phyloP scores from a whole-genome alignment of 2,888 invertebrate genomes.

The Tiphia femorata region DNA sequence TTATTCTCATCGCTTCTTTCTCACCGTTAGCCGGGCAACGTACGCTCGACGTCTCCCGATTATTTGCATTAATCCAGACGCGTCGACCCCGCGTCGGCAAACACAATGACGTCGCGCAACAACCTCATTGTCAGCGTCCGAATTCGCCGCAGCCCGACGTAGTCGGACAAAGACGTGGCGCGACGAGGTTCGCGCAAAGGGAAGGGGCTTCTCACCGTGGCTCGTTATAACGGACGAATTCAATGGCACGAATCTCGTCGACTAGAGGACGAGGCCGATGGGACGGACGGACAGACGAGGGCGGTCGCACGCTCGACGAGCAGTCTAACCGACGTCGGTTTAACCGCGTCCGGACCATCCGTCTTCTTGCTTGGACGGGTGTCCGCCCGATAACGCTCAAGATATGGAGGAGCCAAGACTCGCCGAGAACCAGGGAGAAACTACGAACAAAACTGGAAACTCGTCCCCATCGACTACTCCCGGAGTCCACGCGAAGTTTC shows the following conservation, averaged over 20 bases:
- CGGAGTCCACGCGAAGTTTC: too few relatives aligned
- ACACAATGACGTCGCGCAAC: too few relatives aligned
- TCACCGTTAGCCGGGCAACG: too few relatives aligned
- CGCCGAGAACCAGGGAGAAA: background rate
- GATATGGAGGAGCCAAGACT: slow-evolving; percentile 14
- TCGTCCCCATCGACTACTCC: too few relatives aligned
- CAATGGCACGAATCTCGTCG: background rate
- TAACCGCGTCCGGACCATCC: slow-evolving; percentile 13
- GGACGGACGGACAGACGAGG: too few relatives aligned
- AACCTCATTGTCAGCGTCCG: background rate
- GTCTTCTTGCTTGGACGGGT: slow-evolving; percentile 19
- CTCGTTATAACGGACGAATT: background rate
- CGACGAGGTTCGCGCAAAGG: background rate
- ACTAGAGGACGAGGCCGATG: background rate
- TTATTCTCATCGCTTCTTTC: too few relatives aligned
- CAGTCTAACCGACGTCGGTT: slow-evolving; percentile 21
- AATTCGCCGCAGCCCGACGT: too few relatives aligned
- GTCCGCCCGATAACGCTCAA: slow-evolving; percentile 10
- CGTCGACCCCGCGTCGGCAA: too few relatives aligned
- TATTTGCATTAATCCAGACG: too few relatives aligned
- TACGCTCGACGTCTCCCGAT: too few relatives aligned
- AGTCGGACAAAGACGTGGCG: background rate
- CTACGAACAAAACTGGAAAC: too few relatives aligned
- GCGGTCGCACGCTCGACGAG: slow-evolving; percentile 12
- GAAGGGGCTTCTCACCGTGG: too few relatives aligned